A percentile compares a stretch with the other conserved stretches of the same genome.
phyloP scores from a whole-genome alignment of 2,113 vertebrate genomes.

The Lichenostomus cassidix region DNA sequence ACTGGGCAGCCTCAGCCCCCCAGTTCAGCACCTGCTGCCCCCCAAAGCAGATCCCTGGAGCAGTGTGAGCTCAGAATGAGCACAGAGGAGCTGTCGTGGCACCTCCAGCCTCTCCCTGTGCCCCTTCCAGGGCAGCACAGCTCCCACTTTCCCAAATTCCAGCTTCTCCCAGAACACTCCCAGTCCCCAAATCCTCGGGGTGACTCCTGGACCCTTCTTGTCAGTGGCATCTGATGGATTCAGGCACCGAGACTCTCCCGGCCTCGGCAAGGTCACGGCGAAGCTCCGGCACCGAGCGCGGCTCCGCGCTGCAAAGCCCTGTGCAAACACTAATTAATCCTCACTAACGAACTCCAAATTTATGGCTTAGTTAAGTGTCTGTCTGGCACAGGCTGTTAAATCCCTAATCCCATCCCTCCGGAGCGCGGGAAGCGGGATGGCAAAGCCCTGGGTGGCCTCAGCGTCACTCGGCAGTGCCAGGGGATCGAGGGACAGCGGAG shows the following conservation, averaged over 20 bases:
- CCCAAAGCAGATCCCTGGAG: neutral
- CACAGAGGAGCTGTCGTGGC: accelerated
- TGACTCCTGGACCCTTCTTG: accelerated
- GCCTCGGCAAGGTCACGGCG: neutral
- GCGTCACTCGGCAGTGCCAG: accelerated
- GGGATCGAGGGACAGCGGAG: neutral
- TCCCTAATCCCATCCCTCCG: neutral
- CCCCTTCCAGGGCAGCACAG: neutral
- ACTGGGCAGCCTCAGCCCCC: neutral
- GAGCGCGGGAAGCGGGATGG: neutral
- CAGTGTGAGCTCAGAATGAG: accelerated
- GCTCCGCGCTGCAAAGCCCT: neutral
- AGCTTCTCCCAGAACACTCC: neutral
- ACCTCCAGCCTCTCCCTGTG: neutral
- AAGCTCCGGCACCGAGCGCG: neutral
- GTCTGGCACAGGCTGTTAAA: slow-evolving; percentile 23
- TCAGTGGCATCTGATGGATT: accelerated
- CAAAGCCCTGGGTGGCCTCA: neutral
- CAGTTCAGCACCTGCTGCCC: neutral
- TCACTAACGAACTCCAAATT: slow-evolving; percentile 12
- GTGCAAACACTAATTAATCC: slow-evolving; percentile 39
- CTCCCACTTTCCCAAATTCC: neutral
- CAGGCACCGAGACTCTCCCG: accelerated
- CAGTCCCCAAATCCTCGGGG: accelerated
- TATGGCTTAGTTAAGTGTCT: slow-evolving; percentile 16